phyloP scores from a whole-genome alignment of 2,888 invertebrate genomes.

The Orchesellides sinensis region DNA sequence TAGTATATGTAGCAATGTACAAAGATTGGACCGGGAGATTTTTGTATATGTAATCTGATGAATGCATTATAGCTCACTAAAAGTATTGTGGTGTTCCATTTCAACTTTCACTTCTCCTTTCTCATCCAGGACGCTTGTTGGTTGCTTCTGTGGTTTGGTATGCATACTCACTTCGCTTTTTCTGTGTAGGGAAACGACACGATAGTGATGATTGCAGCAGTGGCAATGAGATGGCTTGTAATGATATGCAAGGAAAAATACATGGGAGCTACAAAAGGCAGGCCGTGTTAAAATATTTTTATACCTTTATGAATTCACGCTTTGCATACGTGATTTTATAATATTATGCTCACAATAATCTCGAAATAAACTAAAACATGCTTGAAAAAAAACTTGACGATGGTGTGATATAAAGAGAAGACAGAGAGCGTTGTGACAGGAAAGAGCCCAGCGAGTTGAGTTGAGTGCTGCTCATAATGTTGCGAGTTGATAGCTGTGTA shows the following conservation, averaged over 20 bases:
- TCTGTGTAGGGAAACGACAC: not conserved
- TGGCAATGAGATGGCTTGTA: conserved; percentile 17
- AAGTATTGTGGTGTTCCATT: conserved; percentile 58
- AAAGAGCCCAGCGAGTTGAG: not conserved
- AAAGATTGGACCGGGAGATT: not conserved
- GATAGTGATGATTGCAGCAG: not conserved
- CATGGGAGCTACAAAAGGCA: not conserved
- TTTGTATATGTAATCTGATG: conserved; percentile 41
- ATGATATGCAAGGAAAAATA: conserved; percentile 31
- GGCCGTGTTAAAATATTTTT: not conserved
- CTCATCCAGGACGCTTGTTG: conserved; percentile 35
- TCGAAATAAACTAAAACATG: not conserved
- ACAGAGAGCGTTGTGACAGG: conserved; percentile 23
- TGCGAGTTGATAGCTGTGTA: not conserved
- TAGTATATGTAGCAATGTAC: not conserved
- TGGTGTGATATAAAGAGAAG: conserved; percentile 17
- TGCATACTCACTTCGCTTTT: not conserved
- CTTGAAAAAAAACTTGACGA: not conserved
- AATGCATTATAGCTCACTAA: conserved; percentile 51
- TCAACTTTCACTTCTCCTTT: conserved; percentile 50
- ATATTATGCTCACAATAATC: not conserved
- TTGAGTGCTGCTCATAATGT: not conserved
- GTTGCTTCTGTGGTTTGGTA: not conserved
- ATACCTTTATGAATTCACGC: not conserved
- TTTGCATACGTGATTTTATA: no score